Conservation (phyloP, 2,888 invertebrate genomes). For the Nasonia oneida region DNA sequence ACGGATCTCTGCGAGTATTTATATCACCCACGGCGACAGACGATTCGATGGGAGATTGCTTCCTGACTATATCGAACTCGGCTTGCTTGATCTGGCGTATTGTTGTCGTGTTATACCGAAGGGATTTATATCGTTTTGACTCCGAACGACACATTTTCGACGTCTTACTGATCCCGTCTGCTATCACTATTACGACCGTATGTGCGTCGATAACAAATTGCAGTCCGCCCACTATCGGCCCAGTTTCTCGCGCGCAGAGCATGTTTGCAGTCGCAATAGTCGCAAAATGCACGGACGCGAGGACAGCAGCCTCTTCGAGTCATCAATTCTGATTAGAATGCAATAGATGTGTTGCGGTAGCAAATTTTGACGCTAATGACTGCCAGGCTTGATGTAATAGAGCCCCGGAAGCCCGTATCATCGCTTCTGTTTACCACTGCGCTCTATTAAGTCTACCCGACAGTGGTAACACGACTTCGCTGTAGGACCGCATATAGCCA, state of each 20-base stretch:
- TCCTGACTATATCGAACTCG: not conserved
- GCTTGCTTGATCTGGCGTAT: not conserved
- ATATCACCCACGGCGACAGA: not conserved
- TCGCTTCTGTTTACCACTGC: conserved; percentile 52
- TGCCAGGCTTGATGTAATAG: conserved; percentile 29
- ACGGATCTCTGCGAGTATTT: not conserved
- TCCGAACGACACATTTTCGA: too few relatives aligned
- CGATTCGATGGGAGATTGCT: not conserved
- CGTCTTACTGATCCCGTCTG: too few relatives aligned
- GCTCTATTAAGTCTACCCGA: not conserved
- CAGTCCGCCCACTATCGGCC: not conserved
- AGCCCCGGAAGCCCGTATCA: conserved; percentile 27
- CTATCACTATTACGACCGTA: too few relatives aligned
- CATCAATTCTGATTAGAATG: conserved; percentile 40
- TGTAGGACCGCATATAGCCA: not conserved
- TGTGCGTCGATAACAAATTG: not conserved
- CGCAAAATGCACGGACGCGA: not conserved
- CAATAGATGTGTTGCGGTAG: not conserved
- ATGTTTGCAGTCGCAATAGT: not conserved
- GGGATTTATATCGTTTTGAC: not conserved
- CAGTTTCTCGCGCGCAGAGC: not conserved
- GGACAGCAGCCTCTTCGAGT: not conserved
- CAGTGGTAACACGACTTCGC: conserved; percentile 8
- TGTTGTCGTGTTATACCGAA: not conserved
- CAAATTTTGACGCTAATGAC: conserved; percentile 41